A percentile compares a stretch with the other conserved stretches of the same genome.
These are phyloP conservation scores for Prietella phreatophila DNA, from an alignment of 2,113 vertebrate species.

Conservation along the genomic window DNA sequence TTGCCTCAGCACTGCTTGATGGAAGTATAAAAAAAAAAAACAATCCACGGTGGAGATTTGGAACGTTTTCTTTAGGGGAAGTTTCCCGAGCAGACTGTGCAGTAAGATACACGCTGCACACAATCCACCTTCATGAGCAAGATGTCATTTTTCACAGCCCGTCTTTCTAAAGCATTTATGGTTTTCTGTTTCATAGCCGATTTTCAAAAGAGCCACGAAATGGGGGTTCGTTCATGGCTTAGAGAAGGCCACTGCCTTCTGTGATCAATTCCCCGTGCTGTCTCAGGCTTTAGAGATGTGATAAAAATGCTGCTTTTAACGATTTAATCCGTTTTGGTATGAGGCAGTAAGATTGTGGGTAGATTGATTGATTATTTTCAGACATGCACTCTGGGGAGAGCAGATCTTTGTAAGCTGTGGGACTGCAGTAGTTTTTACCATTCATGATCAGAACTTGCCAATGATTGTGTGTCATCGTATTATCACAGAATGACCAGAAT, in stretches of 20 bases:
- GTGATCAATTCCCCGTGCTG: slow-evolving; percentile 39
- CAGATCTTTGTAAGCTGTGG: slow-evolving; percentile 36
- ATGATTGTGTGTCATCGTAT: background rate
- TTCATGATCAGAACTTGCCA: slow-evolving; percentile 14
- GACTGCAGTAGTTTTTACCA: slow-evolving; percentile 34
- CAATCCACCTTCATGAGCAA: background rate
- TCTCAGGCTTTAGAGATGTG: slow-evolving; percentile 37
- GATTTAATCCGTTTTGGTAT: slow-evolving; percentile 43
- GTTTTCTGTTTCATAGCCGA: slow-evolving; percentile 37
- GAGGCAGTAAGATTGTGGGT: slow-evolving; percentile 33
- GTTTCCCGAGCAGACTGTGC: background rate
- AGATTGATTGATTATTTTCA: slow-evolving; percentile 41
- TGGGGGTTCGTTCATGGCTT: slow-evolving; percentile 3
- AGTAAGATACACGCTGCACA: background rate
- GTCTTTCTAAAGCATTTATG: slow-evolving; percentile 2
- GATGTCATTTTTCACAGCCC: background rate
- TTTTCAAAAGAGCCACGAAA: slow-evolving; percentile 20
- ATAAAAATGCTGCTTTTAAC: slow-evolving; percentile 43
- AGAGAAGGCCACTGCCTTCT: slow-evolving; percentile 20
- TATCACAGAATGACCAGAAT: background rate
- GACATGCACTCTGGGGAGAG: slow-evolving; percentile 12
- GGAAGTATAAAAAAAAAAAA: background rate
- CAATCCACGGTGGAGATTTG: background rate
- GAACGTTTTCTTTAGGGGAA: background rate
- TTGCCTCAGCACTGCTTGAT: background rate